Base-by-base conservation (phyloP, 1,140 invertebrate species). In the Ips typographus region DNA sequence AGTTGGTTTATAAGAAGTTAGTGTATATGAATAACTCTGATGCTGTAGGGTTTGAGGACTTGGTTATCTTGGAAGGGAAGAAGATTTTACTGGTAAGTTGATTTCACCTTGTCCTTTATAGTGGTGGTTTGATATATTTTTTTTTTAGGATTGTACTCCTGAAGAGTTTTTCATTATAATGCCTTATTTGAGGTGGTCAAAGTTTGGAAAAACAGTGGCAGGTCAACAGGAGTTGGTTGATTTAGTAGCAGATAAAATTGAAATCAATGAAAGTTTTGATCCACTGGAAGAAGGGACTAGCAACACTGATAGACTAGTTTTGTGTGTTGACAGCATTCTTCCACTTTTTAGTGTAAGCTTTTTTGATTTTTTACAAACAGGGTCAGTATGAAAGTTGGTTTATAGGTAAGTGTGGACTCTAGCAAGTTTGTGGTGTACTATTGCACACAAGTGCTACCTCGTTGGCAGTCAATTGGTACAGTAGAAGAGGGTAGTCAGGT, bases 151-250 rank as follows among this genome's bases (percentile, higher is more conserved):
- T 68, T 70, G 73, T 8, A 75, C 59, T 60, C 65, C 93, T 58
- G 93, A 96, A 74, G 95, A 98, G 82, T 97, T 97, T 83, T 89
- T 94, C 69, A 85, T 89, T 56, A 88, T 98, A 42, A 94, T 98
- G 89, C 90, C 90, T 36, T 85, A 96, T 63, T 83, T 98, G 70
- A 88, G 88, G 1, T 87, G 88, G 81, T 90, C 95, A 5, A 89
- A 90, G 80, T 84, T 94, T 52, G 90, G 91, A 55, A 90, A 89
- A 72, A 92, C 93, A 43, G 84, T 92, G 36, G 84, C 84, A 71
- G 95, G 95, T 4, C 91, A 96, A 77, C 91, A 94, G 74, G 90
- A 95, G 79, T 80, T 98, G 40, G 87, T 96, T 38, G 90, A 94
- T 69, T 87, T 96, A 58, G 88, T 95, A 38, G 87, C 89, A 36